Evolutionary conservation across 2,888 invertebrate genomes (phyloP).

Genomic region (Melanargia galathea): DNA sequence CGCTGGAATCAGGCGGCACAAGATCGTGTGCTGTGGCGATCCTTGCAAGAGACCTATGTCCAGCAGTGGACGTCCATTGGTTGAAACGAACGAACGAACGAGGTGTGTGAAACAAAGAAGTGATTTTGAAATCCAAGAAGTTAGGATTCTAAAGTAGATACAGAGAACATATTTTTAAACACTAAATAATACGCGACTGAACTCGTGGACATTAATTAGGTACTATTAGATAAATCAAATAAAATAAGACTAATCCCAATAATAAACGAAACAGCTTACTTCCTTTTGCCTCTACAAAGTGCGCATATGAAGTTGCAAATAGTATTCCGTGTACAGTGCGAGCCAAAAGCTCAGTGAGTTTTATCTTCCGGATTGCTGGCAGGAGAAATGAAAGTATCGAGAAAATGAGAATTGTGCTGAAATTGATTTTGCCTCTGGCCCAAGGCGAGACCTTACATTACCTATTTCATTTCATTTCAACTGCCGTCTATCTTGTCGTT

Average conservation of each 20-base stretch:
- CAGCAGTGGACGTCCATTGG: too few relatives aligned
- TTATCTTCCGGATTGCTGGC: conserved; percentile 47
- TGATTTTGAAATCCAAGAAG: too few relatives aligned
- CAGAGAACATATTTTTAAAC: too few relatives aligned
- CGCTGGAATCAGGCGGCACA: too few relatives aligned
- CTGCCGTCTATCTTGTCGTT: conserved; percentile 41
- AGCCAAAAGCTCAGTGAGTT: conserved; percentile 44
- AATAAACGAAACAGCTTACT: conserved; percentile 24
- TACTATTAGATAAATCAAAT: too few relatives aligned
- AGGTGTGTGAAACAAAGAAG: too few relatives aligned
- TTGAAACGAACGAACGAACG: too few relatives aligned
- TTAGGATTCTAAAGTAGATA: too few relatives aligned
- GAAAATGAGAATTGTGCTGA: conserved; percentile 60
- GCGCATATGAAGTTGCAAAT: conserved; percentile 41
- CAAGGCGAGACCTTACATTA: conserved; percentile 57
- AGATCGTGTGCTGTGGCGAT: too few relatives aligned
- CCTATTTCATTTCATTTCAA: conserved; percentile 50
- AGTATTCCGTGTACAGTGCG: conserved; percentile 39
- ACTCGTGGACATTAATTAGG: too few relatives aligned
- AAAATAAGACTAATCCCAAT: background rate
- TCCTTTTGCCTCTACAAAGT: conserved; percentile 34
- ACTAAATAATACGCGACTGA: too few relatives aligned
- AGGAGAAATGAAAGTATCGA: conserved; percentile 53
- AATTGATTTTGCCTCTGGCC: conserved; percentile 66
- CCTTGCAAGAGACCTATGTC: too few relatives aligned